phyloP scores from a whole-genome alignment of 2,113 vertebrate species.

The Enhydra lutris region DNA sequence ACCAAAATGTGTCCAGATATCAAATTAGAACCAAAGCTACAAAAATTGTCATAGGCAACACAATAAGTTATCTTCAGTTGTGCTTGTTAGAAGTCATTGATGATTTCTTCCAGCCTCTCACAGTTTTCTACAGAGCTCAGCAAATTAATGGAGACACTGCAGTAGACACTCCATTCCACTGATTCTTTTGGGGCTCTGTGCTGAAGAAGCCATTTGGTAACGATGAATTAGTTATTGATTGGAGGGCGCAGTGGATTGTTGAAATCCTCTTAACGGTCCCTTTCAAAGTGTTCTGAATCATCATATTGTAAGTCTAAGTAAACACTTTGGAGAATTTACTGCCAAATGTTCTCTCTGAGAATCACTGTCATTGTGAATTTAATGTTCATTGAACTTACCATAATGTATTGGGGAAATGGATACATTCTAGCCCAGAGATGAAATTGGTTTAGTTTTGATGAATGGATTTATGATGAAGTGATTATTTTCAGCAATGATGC shows the following conservation, averaged over 20 bases:
- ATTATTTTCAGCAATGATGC: background rate
- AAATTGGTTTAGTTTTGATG: background rate
- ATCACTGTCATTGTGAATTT: background rate
- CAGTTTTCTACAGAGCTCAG: background rate
- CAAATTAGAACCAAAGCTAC: background rate
- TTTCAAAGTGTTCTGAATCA: background rate
- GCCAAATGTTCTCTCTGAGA: background rate
- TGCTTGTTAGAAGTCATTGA: background rate
- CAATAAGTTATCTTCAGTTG: background rate
- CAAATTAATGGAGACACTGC: background rate
- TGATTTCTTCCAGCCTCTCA: background rate
- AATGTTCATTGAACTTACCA: background rate
- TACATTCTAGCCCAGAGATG: background rate
- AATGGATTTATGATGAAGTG: background rate
- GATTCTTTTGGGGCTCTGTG: background rate
- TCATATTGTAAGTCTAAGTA: background rate
- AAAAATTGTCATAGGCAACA: background rate
- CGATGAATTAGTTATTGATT: conserved; percentile 1
- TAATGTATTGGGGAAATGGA: background rate
- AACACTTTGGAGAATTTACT: background rate
- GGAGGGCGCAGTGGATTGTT: background rate
- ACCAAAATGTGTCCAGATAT: background rate
- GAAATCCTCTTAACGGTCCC: background rate
- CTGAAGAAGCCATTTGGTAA: background rate
- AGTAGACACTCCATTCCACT: background rate